These are phyloP conservation scores for Silurus lanzhouensis DNA, from an alignment of 2,797 vertebrate species.

Conservation along the genomic window DNA sequence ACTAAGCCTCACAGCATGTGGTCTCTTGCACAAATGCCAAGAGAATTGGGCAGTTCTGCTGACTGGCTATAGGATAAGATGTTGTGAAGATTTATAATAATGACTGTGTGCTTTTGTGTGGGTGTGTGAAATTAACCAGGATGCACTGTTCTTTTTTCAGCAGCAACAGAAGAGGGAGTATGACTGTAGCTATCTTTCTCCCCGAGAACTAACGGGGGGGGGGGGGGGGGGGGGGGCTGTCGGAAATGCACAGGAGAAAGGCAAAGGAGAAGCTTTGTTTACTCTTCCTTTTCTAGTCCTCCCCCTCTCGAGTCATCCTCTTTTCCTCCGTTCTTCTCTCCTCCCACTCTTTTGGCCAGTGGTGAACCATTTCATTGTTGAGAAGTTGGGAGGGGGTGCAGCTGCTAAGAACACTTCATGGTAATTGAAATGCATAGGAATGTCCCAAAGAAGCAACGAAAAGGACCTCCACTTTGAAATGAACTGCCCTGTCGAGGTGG, in stretches of 20 bases:
- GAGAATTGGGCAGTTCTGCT: not conserved
- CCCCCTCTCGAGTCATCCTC: conserved; percentile 45
- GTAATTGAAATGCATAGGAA: conserved; percentile 57
- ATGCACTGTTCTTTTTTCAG: not conserved
- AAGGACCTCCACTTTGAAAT: conserved; percentile 59
- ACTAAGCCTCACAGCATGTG: conserved; percentile 10
- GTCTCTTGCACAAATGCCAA: not conserved
- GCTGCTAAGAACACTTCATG: conserved; percentile 53
- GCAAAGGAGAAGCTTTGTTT: conserved; percentile 49
- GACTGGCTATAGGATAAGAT: not conserved
- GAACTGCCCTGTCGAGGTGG: conserved; percentile 59
- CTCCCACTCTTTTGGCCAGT: conserved; percentile 51
- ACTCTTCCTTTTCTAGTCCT: conserved; percentile 42
- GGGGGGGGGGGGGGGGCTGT: conserved; percentile 15
- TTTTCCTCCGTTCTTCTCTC: conserved; percentile 31
- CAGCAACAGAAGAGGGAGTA: conserved; percentile 21
- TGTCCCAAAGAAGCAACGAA: conserved; percentile 51
- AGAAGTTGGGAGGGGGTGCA: conserved; percentile 3
- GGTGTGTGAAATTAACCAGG: conserved; percentile 30
- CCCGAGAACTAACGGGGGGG: conserved; percentile 25
- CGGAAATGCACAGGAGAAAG: conserved; percentile 35
- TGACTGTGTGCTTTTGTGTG: conserved; percentile 17
- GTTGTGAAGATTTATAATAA: not conserved
- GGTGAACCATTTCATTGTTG: conserved; percentile 50
- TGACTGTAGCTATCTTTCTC: conserved; percentile 35